These are phyloP conservation scores for Calliopsis andreniformis DNA, from an alignment of 1,140 invertebrate genomes.

Conservation along the genomic window DNA sequence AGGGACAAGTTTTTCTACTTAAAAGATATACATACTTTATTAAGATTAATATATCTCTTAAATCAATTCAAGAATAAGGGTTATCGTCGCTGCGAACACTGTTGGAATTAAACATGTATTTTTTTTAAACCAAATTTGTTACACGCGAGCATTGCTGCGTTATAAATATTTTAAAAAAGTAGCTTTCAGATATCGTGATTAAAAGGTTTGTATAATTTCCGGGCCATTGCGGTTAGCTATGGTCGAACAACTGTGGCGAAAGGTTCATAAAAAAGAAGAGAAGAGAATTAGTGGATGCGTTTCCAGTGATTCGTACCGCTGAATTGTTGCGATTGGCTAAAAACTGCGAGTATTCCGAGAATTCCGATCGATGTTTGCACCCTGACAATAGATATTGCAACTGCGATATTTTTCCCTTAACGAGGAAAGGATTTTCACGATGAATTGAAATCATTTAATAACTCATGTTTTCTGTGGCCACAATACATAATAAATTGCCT, in stretches of 20 bases:
- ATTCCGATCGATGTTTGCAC: constrained; percentile 39
- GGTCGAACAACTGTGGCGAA: not conserved
- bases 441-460: not conserved
- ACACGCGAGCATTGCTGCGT: too few species aligned
- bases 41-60: too few species aligned
- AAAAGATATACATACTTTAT: too few species aligned
- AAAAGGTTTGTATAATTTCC: constrained; percentile 8
- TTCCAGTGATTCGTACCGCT: not conserved
- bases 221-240: not conserved
- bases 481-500: too few species aligned
- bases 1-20: too few species aligned
- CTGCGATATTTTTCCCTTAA: not conserved
- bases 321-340: constrained; percentile 4
- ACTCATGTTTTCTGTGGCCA: too few species aligned
- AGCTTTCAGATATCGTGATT: not conserved
- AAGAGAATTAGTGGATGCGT: not conserved
- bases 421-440: constrained; percentile 6
- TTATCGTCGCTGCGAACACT: too few species aligned
- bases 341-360: constrained; percentile 4
- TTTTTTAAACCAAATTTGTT: too few species aligned
- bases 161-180: too few species aligned
- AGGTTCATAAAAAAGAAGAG: not conserved
- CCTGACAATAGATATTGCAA: constrained; percentile 23
- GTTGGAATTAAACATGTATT: too few species aligned
- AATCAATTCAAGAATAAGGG: too few species aligned